Conservation (phyloP, 92 coral and sea anemone species). For the Zoanthus sansibaricus region DNA sequence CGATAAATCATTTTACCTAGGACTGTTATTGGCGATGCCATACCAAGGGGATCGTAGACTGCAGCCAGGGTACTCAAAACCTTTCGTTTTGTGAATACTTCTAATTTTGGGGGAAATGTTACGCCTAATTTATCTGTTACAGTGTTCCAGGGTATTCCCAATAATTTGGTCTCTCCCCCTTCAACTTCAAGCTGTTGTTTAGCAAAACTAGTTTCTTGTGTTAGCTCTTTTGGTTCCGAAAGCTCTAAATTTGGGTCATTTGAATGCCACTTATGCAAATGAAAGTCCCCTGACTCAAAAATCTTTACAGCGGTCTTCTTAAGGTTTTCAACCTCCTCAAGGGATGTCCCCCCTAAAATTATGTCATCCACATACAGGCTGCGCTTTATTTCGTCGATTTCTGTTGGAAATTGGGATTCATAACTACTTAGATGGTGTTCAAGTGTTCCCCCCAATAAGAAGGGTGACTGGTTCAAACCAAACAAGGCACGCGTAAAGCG, state of each 20-base stretch:
- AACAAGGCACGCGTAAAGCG: background rate
- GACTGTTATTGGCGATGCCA: too few species aligned
- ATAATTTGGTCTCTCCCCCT: background rate
- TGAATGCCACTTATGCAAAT: background rate
- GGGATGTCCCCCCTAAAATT: background rate
- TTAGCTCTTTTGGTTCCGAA: background rate
- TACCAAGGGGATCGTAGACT: too few species aligned
- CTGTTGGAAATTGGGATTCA: conserved; percentile 4
- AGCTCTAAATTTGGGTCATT: background rate
- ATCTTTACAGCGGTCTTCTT: background rate
- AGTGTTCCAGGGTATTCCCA: background rate
- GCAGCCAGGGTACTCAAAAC: background rate
- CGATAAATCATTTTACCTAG: too few species aligned
- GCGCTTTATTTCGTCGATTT: background rate
- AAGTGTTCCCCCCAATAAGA: conserved; percentile 3
- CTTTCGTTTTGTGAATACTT: background rate
- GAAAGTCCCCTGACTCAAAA: background rate
- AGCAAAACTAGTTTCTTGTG: background rate
- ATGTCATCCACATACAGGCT: conserved; percentile 4
- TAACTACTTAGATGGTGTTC: background rate
- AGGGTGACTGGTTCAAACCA: background rate
- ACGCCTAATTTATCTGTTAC: background rate
- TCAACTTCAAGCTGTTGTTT: background rate
- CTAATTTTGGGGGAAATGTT: background rate
- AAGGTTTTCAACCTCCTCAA: background rate